Evolutionary conservation across 2,888 invertebrate genomes (phyloP).

Genomic region (Caenorhabditis zanzibari): DNA sequence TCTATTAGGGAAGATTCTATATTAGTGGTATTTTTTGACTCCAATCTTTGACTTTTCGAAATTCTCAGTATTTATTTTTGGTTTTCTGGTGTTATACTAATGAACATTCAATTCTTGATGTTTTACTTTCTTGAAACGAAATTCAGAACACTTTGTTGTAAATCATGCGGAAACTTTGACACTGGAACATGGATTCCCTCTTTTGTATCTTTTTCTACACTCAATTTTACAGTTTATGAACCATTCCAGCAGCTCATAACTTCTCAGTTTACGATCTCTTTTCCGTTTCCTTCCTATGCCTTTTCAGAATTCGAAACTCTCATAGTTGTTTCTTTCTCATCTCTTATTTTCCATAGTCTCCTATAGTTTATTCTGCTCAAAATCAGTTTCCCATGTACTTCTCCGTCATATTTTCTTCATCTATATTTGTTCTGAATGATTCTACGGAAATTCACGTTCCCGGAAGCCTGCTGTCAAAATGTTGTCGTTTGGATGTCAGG

Average conservation of each 20-base stretch:
- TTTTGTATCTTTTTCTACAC: neutral
- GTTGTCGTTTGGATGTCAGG: conserved; percentile 35
- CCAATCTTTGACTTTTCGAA: no score
- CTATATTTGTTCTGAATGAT: conserved; percentile 13
- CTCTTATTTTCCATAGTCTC: neutral
- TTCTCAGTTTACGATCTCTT: neutral
- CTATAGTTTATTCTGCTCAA: neutral
- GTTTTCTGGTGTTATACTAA: neutral
- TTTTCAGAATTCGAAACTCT: conserved; percentile 6
- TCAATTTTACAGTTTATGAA: conserved; percentile 33
- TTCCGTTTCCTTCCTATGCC: conserved; percentile 2
- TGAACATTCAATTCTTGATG: neutral
- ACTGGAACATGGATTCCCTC: neutral
- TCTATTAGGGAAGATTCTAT: neutral
- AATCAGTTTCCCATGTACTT: conserved; percentile 38
- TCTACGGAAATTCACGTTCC: conserved; percentile 31
- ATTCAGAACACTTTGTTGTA: neutral
- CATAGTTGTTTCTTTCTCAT: conserved; percentile 7
- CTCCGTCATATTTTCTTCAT: neutral
- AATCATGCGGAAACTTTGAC: conserved; percentile 5
- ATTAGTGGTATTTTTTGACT: no score
- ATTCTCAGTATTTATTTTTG: neutral
- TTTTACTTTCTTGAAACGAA: conserved; percentile 8
- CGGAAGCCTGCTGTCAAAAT: conserved; percentile 50
- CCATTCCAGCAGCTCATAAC: conserved; percentile 38